Evolutionary conservation across 2,888 invertebrate genomes (phyloP).

Genomic region (Folsomia candida): DNA sequence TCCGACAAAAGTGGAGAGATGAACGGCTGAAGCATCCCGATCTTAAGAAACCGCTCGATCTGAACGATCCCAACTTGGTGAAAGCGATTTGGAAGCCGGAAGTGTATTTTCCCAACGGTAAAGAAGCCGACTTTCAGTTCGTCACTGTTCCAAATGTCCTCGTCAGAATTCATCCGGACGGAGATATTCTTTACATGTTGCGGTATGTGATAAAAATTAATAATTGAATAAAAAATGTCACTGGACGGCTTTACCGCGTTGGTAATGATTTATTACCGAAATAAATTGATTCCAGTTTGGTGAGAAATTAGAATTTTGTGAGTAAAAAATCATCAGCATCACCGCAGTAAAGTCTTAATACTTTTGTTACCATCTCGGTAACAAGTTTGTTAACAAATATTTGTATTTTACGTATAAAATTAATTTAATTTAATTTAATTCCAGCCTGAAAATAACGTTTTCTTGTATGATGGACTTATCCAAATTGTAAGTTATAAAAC

Average conservation of each 20-base stretch:
- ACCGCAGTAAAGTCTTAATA: too few relatives aligned
- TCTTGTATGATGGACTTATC: constrained; percentile 62
- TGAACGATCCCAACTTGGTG: constrained; percentile 57
- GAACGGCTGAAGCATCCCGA: constrained; percentile 55
- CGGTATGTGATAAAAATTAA: constrained; percentile 46
- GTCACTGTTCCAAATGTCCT: constrained; percentile 59
- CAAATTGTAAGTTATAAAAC: constrained; percentile 56
- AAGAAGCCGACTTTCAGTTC: constrained; percentile 58
- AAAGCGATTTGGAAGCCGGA: constrained; percentile 56
- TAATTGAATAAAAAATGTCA: too few relatives aligned
- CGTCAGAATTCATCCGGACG: constrained; percentile 54
- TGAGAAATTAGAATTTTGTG: too few relatives aligned
- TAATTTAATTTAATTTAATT: constrained; percentile 40
- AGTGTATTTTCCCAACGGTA: constrained; percentile 57
- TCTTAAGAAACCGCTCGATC: constrained; percentile 55
- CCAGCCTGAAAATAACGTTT: constrained; percentile 59
- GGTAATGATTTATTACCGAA: too few relatives aligned
- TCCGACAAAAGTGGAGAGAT: constrained; percentile 58
- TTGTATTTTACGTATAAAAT: too few relatives aligned
- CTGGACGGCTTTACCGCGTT: too few relatives aligned
- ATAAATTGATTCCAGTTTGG: too few relatives aligned
- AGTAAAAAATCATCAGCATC: too few relatives aligned
- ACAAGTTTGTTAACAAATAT: not conserved
- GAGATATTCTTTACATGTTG: constrained; percentile 53
- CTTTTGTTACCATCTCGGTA: too few relatives aligned